Evolutionary conservation across 2,888 invertebrate species (phyloP), one percentile per base, ranked within the genome.

Genomic region (Corythucha ciliata): DNA sequence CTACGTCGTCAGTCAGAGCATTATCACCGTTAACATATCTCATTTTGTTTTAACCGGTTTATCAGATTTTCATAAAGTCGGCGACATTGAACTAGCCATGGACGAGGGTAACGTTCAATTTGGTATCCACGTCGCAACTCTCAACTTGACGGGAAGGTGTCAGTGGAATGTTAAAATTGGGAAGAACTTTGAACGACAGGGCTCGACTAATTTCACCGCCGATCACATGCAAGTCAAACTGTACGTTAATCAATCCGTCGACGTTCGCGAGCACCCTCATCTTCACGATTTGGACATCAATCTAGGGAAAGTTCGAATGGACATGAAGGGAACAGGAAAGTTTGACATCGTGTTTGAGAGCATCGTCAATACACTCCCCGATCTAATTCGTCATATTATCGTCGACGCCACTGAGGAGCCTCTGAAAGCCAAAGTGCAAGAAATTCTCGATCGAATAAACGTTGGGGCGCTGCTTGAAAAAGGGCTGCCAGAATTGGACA

Each of bases 341-440:
- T 59, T 85, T 14, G 90, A 91, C 68, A 89, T 88, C 63, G 64
- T 83, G 0, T 72, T 89, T 53, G 91, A 91, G 68, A 80, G 84
- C 52, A 75, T 74, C 2, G 76, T 90, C 0, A 91, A 91, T 66
- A 72, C 89, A 40, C 63, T 90, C 45, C 89, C 90, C 0, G 89
- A 90, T 72, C 70, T 89, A 36, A 69, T 92, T 54, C 76, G 90
- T 51, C 86, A 88, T 65, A 86, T 88, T 68, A 86, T 90, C 55
- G 83, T 88, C 78, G 85, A 88, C 63, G 83, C 86, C 0, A 66
- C 89, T 29, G 88, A 89, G 68, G 78, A 79, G 29, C 88, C 88
- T 0, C 68, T 88, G 2, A 83, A 78, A 64, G 74, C 78, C 58
- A 77, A 79, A 53, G 72, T 87, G 4, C 83, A 85, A 64, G 80